These are phyloP conservation scores for Enoplosus armatus DNA, from an alignment of 2,797 vertebrate species.

Conservation along the genomic window DNA sequence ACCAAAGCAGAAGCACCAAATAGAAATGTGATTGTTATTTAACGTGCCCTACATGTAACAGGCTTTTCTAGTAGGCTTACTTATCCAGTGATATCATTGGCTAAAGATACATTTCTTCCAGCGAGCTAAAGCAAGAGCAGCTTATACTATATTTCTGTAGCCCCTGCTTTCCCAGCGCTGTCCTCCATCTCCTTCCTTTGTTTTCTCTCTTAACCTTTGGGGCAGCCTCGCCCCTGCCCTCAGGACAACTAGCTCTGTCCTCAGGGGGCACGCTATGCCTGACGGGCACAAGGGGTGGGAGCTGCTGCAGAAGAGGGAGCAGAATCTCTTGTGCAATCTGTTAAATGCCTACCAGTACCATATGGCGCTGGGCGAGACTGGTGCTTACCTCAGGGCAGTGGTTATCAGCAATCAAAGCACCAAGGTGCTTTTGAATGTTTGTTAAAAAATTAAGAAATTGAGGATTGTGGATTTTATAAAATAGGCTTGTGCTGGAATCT, in stretches of 20 bases:
- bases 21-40: background rate
- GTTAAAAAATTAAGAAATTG: background rate
- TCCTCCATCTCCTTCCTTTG: constrained; percentile 41
- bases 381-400: constrained; percentile 26
- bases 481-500: background rate
- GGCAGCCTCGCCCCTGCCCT: constrained; percentile 56
- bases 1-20: background rate
- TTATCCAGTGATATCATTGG: background rate
- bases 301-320: constrained; percentile 10
- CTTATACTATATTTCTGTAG: background rate
- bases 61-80: background rate
- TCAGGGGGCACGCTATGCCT: constrained; percentile 34
- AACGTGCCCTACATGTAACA: background rate
- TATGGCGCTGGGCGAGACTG: constrained; percentile 29
- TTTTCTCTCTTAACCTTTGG: constrained; percentile 22
- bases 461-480: constrained; percentile 24
- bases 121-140: background rate
- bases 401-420: background rate
- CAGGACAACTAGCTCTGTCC: constrained; percentile 36
- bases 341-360: constrained; percentile 44
- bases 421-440: constrained; percentile 15
- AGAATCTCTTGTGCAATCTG: constrained; percentile 32
- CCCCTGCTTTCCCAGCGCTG: background rate
- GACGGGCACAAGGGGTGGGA: constrained; percentile 24
- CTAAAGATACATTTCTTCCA: background rate